Base-by-base conservation (phyloP, 2,797 vertebrate genomes). In the Enoplosus armatus region DNA sequence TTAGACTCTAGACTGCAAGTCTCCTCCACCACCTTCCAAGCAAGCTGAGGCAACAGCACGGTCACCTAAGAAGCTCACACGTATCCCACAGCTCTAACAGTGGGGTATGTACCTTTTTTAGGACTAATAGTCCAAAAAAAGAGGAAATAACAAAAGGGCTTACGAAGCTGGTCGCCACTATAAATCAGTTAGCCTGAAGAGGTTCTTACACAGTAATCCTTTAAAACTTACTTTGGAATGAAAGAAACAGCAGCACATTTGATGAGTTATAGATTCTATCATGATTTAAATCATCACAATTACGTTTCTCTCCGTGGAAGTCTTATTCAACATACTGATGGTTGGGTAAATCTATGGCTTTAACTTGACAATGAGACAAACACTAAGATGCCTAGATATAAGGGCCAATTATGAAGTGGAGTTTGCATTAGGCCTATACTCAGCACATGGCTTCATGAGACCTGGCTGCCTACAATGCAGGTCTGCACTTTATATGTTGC, bases 61-160 rank as follows among this genome's bases (percentile, higher is more conserved):
- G 54, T 77, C 67, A 78, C 50, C 37, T 55, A 77, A 58, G 59
- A 56, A 55, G 53, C 54, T 65, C 65, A 48, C 68, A 26, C 22
- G n/a, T 27, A 72, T 59, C 66, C 62, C 56, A 67, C 70, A n/a
- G 62, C 48, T 60, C 37, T 8, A 76, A 31, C 67, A 66, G 65
- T 53, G 43, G 65, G 43, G 27, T 56, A 50, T 7, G 24, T 24
- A 33, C 31, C 59, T 54, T 53, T 62, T 45, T 29, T 51, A 65
- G 47, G 59, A 70, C 47, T n/a, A 12, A 31, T 5, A 71, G 56
- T 63, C 24, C 48, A 61, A 45, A 16, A 14, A 10, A 39, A 54
- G 37, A 72, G 20, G 29, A 37, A 47, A 71, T 56, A 35, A 56
- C 35, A 50, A 51, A 72, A 60, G 11, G 3, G 41, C 29, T 47